These are phyloP conservation scores for Nannobrachium achirus DNA, from an alignment of 2,113 vertebrate species.

Conservation along the genomic window DNA sequence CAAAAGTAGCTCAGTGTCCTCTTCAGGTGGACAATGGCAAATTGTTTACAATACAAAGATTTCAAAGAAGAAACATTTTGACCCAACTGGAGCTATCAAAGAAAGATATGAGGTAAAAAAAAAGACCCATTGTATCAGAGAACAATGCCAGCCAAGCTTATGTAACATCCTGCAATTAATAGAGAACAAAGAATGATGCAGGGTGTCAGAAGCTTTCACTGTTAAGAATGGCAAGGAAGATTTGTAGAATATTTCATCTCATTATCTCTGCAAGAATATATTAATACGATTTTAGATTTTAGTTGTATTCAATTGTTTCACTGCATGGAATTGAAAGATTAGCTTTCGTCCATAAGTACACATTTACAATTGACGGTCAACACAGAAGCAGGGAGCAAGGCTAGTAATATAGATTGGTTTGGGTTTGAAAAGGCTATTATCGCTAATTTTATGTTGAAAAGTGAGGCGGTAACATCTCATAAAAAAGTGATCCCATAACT, in stretches of 20 bases:
- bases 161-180: neutral
- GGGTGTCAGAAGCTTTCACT: no score
- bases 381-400: no score
- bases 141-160: slow-evolving; percentile 11
- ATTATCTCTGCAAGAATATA: no score
- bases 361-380: no score
- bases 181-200: neutral
- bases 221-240: neutral
- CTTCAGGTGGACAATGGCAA: slow-evolving; percentile 4
- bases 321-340: no score
- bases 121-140: neutral
- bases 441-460: no score
- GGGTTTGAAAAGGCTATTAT: no score
- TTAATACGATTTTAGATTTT: neutral
- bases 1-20: neutral
- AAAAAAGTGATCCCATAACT: no score
- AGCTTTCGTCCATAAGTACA: no score
- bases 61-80: neutral
- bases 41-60: neutral
- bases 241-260: no score
- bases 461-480: no score
- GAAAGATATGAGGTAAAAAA: neutral
- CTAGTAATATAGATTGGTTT: no score
- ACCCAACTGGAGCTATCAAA: neutral
- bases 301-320: neutral